These are phyloP conservation scores for Melikaiella ostensackeni DNA, from an alignment of 2,888 invertebrate genomes.

Conservation along the genomic window DNA sequence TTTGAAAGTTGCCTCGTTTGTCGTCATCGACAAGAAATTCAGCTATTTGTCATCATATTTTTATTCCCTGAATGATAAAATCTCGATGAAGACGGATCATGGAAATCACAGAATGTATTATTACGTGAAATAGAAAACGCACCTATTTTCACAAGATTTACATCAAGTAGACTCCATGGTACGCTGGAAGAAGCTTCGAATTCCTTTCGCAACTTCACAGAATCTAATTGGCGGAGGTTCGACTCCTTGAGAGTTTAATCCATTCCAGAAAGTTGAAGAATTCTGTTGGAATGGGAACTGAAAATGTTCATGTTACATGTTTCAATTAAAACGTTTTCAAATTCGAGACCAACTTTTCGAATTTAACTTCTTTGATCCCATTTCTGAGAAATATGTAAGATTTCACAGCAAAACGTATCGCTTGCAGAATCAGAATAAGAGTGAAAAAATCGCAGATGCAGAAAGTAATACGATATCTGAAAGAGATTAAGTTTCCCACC, in stretches of 20 bases:
- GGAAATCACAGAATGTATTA: slow-evolving; percentile 5
- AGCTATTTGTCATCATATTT: slow-evolving; percentile 21
- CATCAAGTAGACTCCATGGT: slow-evolving; percentile 1
- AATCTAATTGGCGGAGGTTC: neutral
- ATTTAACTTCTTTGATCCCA: neutral
- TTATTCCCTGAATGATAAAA: neutral
- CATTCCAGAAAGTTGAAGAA: no score
- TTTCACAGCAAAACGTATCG: neutral
- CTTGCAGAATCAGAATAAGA: neutral
- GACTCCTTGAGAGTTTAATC: no score
- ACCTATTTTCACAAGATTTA: slow-evolving; percentile 23
- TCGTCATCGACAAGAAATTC: slow-evolving; percentile 28
- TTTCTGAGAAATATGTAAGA: neutral
- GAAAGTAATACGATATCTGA: slow-evolving; percentile 17
- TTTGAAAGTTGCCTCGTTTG: slow-evolving; percentile 22
- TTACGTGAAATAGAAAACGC: slow-evolving; percentile 7
- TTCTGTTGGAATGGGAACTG: no score
- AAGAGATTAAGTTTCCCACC: slow-evolving; percentile 7
- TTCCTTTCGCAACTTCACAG: slow-evolving; percentile 5
- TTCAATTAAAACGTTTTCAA: no score
- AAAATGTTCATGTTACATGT: no score
- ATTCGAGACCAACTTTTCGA: no score
- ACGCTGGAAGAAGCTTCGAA: slow-evolving; percentile 9
- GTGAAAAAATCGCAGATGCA: neutral
- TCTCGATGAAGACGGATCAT: neutral